phyloP scores from a whole-genome alignment of 2,888 invertebrate genomes.

The Drosophila niveifrons region DNA sequence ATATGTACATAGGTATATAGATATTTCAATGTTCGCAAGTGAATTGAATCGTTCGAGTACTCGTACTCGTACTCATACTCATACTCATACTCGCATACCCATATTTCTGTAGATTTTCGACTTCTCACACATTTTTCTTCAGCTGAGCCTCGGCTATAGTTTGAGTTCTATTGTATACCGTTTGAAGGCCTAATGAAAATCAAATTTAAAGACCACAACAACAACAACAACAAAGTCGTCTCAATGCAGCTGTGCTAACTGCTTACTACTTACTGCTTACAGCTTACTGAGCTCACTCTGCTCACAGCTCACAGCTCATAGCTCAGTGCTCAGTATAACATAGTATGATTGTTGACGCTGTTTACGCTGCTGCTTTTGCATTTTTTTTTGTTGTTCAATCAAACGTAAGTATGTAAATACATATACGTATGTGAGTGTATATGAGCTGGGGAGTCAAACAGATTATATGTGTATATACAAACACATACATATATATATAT shows the following conservation, averaged over 20 bases:
- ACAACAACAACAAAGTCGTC: conserved; percentile 21
- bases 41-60: conserved; percentile 16
- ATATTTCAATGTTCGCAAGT: not conserved
- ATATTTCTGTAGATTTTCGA: conserved; percentile 12
- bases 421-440: conserved; percentile 1
- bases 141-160: conserved; percentile 20
- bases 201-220: conserved; percentile 43
- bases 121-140: conserved; percentile 41
- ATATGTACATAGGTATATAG: not conserved
- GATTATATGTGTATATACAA: conserved; percentile 2
- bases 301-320: conserved; percentile 12
- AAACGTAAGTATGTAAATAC: conserved; percentile 24
- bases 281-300: conserved; percentile 21
- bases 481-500: not conserved
- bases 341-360: conserved; percentile 46
- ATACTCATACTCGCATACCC: conserved; percentile 2
- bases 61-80: not conserved
- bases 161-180: conserved; percentile 66
- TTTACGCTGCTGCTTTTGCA: conserved; percentile 28
- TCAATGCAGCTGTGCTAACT: conserved; percentile 36
- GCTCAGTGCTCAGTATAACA: conserved; percentile 7
- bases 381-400: conserved; percentile 72
- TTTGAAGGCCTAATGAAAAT: conserved; percentile 66
- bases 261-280: conserved; percentile 13
- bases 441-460: not conserved